Evolutionary conservation across 2,888 invertebrate genomes (phyloP).

Genomic region (Nebria salina): DNA sequence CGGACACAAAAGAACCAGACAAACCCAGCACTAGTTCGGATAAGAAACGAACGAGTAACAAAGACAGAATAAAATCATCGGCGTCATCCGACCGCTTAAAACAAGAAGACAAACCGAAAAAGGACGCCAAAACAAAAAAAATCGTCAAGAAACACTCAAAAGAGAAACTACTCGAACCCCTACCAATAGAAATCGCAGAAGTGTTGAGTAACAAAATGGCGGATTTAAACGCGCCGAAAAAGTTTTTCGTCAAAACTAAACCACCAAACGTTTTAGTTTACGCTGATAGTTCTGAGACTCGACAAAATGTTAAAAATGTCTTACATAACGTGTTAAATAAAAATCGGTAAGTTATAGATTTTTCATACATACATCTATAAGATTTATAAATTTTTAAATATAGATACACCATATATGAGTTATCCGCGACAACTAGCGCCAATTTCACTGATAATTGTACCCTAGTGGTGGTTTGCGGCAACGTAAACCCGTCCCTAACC

Average conservation of each 20-base stretch:
- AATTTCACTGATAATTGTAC: slow-evolving; percentile 58
- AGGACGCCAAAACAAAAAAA: slow-evolving; percentile 25
- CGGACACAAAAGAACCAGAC: not conserved
- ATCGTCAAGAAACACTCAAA: slow-evolving; percentile 43
- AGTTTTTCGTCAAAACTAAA: slow-evolving; percentile 64
- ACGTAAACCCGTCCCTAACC: slow-evolving; percentile 73
- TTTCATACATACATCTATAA: too few relatives aligned
- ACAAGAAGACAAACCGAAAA: slow-evolving; percentile 32
- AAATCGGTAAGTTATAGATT: slow-evolving; percentile 68
- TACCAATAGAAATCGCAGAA: slow-evolving; percentile 49
- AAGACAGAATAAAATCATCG: slow-evolving; percentile 33
- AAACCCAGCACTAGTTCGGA: slow-evolving; percentile 18
- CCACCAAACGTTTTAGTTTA: slow-evolving; percentile 85
- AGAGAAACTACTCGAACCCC: slow-evolving; percentile 49
- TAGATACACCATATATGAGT: slow-evolving; percentile 73
- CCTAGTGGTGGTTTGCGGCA: slow-evolving; percentile 78
- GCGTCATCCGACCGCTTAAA: slow-evolving; percentile 53
- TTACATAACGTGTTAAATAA: slow-evolving; percentile 75
- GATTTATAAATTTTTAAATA: slow-evolving; percentile 47
- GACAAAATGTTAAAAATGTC: slow-evolving; percentile 78
- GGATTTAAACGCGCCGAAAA: slow-evolving; percentile 31
- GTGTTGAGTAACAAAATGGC: slow-evolving; percentile 46
- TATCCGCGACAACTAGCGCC: slow-evolving; percentile 58
- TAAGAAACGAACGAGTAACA: slow-evolving; percentile 37
- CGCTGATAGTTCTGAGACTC: slow-evolving; percentile 79